Evolutionary conservation across 23 tunicate species (phyloP), one percentile per base, ranked within the genome.

Genomic region (Clavelina lepadiformis): DNA sequence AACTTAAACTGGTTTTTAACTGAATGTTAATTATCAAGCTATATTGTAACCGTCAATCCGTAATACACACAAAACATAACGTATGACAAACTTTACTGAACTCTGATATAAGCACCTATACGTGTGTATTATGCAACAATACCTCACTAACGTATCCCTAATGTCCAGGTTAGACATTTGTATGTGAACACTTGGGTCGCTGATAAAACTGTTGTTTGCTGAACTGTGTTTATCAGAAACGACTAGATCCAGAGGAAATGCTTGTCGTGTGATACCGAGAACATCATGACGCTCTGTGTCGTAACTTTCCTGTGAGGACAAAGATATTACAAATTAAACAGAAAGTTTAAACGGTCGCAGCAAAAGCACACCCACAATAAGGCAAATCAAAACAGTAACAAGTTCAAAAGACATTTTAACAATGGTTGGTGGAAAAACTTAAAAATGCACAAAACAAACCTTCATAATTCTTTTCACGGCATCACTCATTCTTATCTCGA

Each of bases 381-480:
- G n/a, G n/a, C n/a, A n/a, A n/a, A n/a, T n/a, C n/a, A n/a, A n/a
- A n/a, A n/a, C n/a, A n/a, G n/a, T n/a, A n/a, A n/a, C n/a, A n/a
- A n/a, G n/a, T n/a, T 0, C 18, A 32, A 28, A 61, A 1, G 22
- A 24, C 8, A 28, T 28, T n/a, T n/a, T 28, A 61, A 28, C n/a
- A n/a, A n/a, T n/a, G n/a, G n/a, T n/a, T n/a, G n/a, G n/a, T n/a
- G n/a, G n/a, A n/a, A n/a, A n/a, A n/a, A n/a, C n/a, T n/a, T n/a
- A 28, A 15, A 61, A 61, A 61, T 61, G 11, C 47, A 29, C 0
- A 28, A 61, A 15, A 31, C 19, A 64, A 19, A 60, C 72, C 62
- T 82, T 82, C 80, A 65, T 63, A 2, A 82, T 33, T 2, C 50
- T 41, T 73, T 66, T 82, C 22, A 73, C 89, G 5, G 89, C 89